These are phyloP conservation scores for Cremastobaeus sp. DNA, from an alignment of 2,888 invertebrate species.

Conservation along the genomic window DNA sequence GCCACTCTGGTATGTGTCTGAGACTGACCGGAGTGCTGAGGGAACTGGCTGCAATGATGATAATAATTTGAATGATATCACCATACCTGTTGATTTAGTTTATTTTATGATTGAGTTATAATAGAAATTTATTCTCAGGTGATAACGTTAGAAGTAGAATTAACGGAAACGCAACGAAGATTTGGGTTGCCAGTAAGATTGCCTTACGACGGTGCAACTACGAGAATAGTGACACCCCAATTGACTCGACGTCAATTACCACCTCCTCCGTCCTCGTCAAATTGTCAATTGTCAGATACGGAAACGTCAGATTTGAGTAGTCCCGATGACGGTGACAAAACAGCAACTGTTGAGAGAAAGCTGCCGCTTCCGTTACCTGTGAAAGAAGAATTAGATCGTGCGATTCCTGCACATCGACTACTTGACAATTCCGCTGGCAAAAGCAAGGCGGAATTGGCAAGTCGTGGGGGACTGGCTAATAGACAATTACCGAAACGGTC, in stretches of 20 bases:
- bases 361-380: slow-evolving; percentile 79
- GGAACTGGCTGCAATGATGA: slow-evolving; percentile 52
- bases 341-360: slow-evolving; percentile 86
- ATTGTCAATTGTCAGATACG: slow-evolving; percentile 84
- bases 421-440: slow-evolving; percentile 92
- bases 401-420: slow-evolving; percentile 91
- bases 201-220: slow-evolving; percentile 87
- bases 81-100: background rate
- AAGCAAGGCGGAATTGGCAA: slow-evolving; percentile 91
- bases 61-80: slow-evolving; percentile 7
- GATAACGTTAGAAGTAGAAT: slow-evolving; percentile 74
- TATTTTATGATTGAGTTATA: background rate
- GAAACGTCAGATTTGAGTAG: slow-evolving; percentile 89
- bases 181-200: slow-evolving; percentile 91
- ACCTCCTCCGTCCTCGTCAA: slow-evolving; percentile 80
- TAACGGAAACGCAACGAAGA: slow-evolving; percentile 89
- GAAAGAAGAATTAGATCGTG: slow-evolving; percentile 88
- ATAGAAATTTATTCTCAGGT: slow-evolving; percentile 65
- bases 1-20: slow-evolving; percentile 66
- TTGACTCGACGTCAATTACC: slow-evolving; percentile 86
- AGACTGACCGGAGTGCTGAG: slow-evolving; percentile 71
- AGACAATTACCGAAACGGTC: slow-evolving; percentile 82
- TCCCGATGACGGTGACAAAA: slow-evolving; percentile 88
- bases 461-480: slow-evolving; percentile 86
- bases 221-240: slow-evolving; percentile 87